phyloP scores from a whole-genome alignment of 2,113 vertebrate genomes.

The Lucifuga dentata region DNA sequence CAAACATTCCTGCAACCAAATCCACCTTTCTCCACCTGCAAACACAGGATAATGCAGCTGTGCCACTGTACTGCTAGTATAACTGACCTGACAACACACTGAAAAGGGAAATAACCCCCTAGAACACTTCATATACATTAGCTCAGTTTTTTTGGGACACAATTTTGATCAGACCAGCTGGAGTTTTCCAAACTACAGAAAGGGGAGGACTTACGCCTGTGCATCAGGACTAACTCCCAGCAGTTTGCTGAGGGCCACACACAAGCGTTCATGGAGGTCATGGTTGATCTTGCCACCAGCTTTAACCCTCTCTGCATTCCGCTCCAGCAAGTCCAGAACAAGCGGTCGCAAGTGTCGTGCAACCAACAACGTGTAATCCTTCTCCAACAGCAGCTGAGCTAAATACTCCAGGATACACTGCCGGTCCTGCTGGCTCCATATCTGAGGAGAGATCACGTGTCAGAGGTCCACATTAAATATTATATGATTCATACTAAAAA shows the following conservation, averaged over 20 bases:
- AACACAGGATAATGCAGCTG: too few relatives aligned
- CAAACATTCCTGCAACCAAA: too few relatives aligned
- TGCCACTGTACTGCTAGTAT: too few relatives aligned
- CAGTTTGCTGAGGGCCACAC: conserved; percentile 95
- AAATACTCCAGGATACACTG: conserved; percentile 87
- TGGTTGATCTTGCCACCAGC: conserved; percentile 88
- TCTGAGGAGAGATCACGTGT: conserved; percentile 72
- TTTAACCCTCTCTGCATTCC: conserved; percentile 89
- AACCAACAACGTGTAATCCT: conserved; percentile 90
- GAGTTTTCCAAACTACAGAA: too few relatives aligned
- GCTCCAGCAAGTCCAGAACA: conserved; percentile 92
- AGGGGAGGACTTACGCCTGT: conserved; percentile 86
- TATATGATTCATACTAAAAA: too few relatives aligned
- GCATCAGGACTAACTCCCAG: conserved; percentile 89
- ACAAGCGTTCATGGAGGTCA: conserved; percentile 94
- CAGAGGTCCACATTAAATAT: too few relatives aligned
- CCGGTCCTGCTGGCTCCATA: conserved; percentile 94
- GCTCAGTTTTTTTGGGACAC: too few relatives aligned
- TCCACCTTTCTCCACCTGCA: too few relatives aligned
- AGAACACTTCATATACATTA: too few relatives aligned
- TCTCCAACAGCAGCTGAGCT: conserved; percentile 90
- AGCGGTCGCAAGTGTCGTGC: conserved; percentile 90
- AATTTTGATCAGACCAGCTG: too few relatives aligned
- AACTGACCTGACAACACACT: too few relatives aligned
- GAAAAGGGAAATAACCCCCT: too few relatives aligned